Evolutionary conservation across 2,888 invertebrate species (phyloP).

Genomic region (Alloplasta piceator): DNA sequence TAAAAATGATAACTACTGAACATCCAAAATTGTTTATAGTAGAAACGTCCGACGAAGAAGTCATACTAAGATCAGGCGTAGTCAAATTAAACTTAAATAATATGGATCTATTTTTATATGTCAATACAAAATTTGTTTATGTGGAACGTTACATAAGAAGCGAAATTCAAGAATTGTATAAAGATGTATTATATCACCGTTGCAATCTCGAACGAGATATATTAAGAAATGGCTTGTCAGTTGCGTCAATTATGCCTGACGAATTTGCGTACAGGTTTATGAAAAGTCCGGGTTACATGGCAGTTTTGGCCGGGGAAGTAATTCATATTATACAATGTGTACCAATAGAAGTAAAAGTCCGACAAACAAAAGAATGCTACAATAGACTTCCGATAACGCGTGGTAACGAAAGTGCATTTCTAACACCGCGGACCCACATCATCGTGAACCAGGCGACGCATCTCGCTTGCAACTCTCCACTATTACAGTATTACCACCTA

Average conservation of each 20-base stretch:
- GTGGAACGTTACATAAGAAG: neutral
- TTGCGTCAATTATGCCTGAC: neutral
- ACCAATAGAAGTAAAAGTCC: too few relatives aligned
- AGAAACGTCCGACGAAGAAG: too few relatives aligned
- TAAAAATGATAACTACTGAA: neutral
- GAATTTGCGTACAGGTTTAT: constrained; percentile 28
- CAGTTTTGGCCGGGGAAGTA: too few relatives aligned
- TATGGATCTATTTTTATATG: neutral
- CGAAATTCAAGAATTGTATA: neutral
- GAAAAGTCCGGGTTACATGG: neutral
- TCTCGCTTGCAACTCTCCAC: too few relatives aligned
- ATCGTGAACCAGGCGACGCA: neutral
- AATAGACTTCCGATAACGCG: neutral
- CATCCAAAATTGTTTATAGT: too few relatives aligned
- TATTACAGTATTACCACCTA: too few relatives aligned
- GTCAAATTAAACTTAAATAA: neutral
- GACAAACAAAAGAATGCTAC: constrained; percentile 10
- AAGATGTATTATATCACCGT: neutral
- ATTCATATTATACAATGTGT: too few relatives aligned
- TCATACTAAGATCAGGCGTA: neutral
- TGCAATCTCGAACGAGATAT: constrained; percentile 1
- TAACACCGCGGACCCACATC: constrained; percentile 8
- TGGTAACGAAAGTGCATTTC: neutral
- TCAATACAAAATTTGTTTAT: neutral
- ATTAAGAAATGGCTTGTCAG: neutral